Evolutionary conservation across 1,140 invertebrate species (phyloP), one percentile per base, ranked within the genome.

Genomic region (Stegodyphus mimosarum): DNA sequence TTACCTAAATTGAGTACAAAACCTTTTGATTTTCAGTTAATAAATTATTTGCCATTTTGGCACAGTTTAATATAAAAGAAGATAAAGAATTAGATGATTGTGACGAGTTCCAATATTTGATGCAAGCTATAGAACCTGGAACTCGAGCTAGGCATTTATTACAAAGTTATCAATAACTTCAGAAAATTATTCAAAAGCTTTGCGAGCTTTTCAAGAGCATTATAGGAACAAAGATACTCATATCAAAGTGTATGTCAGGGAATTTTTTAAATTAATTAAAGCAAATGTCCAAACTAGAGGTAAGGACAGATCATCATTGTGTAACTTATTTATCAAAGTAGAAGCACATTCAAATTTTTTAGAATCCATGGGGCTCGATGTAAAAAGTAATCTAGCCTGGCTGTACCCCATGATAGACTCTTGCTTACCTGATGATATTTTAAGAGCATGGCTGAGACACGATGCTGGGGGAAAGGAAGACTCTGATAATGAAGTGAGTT

Each of bases 81-180:
- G 72, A 74, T 10, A 74, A 17, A 17, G 72, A 55, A 18, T 74
- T 74, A 17, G 72, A 74, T 48, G 48, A 74, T 60, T 74, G 72
- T 74, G 72, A 74, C n/a, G 53, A 74, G 17, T 55, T 74, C 49
- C 72, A 74, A 50, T 74, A 74, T 17, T 74, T 74, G 11, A 11
- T 74, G 52, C 51, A 52, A 13, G 17, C 72, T 15, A 13, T 74
- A 55, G 17, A 53, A 11, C 49, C 51, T 10, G 13, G 52, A 50
- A 48, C 2, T 17, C 49, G 51, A 53, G 51, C 72, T 6, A 74
- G 5, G 15, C 2, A 74, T 5, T 48, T 53, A 9, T 74, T 60
- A 60, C 11, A 74, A 50, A 74, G 51, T 55, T 74, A 74, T n/a
- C 70, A 9, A 49, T 72, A 18, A 72, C 70, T 55, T 74, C 72